phyloP scores from a whole-genome alignment of 2,888 invertebrate species.

The Agrochola lota region DNA sequence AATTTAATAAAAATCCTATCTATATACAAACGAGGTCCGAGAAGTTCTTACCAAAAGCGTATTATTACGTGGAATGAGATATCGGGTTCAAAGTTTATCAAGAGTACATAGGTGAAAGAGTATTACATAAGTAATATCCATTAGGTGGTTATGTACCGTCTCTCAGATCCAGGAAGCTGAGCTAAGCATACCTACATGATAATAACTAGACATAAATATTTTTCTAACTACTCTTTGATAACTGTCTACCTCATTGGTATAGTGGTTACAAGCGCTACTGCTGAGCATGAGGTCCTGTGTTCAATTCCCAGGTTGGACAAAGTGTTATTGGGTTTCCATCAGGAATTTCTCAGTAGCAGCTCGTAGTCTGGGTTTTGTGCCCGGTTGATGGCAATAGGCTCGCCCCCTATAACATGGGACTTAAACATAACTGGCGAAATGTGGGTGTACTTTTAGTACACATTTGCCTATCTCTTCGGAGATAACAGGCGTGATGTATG shows the following conservation, averaged over 20 bases:
- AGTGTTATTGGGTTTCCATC: not conserved
- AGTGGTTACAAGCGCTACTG: not conserved
- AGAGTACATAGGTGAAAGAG: constrained; percentile 17
- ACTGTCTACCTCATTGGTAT: not conserved
- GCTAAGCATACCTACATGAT: not conserved
- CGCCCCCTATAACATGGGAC: not conserved
- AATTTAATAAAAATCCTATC: not conserved
- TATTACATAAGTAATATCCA: constrained; percentile 36
- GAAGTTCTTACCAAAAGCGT: not conserved
- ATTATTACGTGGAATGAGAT: constrained; percentile 2
- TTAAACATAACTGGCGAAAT: not conserved
- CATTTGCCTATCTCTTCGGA: not conserved
- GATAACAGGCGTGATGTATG: not conserved
- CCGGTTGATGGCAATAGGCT: not conserved
- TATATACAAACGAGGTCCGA: not conserved
- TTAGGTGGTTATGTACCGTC: constrained; percentile 16
- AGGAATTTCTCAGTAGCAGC: not conserved
- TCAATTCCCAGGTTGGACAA: not conserved
- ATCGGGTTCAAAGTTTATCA: constrained; percentile 40
- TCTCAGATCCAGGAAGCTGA: constrained; percentile 30
- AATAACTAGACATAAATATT: not conserved
- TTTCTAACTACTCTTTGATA: not conserved
- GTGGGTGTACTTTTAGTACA: not conserved
- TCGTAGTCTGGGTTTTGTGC: not conserved
- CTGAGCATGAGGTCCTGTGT: not conserved